phyloP scores from a whole-genome alignment of 2,797 vertebrate species.

The Poeciliopsis presidionis region DNA sequence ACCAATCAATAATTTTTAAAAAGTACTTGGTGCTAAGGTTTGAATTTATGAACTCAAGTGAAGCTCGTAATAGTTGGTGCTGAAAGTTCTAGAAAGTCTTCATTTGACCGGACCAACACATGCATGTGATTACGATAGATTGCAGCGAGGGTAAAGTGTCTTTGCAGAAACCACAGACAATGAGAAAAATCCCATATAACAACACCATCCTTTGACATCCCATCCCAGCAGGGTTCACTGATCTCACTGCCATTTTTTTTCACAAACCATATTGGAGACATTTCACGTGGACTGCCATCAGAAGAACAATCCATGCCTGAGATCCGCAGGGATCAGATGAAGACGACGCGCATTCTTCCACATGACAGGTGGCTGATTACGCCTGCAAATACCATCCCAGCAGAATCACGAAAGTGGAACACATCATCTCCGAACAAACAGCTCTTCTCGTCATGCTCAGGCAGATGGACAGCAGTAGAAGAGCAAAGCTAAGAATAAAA shows the following conservation, averaged over 20 bases:
- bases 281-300: neutral
- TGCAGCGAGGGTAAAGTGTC: neutral
- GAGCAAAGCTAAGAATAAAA: constrained; percentile 29
- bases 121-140: neutral
- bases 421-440: constrained; percentile 32
- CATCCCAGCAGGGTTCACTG: neutral
- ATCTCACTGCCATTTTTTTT: neutral
- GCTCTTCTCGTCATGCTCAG: constrained; percentile 7
- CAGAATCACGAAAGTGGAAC: constrained; percentile 1
- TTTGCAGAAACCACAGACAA: neutral
- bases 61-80: neutral
- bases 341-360: neutral
- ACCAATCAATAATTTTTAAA: neutral
- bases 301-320: neutral
- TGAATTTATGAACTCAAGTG: neutral
- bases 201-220: too few relatives aligned
- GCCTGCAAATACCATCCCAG: constrained; percentile 20
- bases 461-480: constrained; percentile 41
- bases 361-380: constrained; percentile 16
- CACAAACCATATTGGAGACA: neutral
- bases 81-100: neutral
- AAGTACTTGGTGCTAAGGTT: neutral
- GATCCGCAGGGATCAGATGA: neutral
- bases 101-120: neutral
- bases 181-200: neutral